These are phyloP conservation scores for Araneus ventricosus DNA, from an alignment of 1,140 invertebrate genomes.

Conservation along the genomic window DNA sequence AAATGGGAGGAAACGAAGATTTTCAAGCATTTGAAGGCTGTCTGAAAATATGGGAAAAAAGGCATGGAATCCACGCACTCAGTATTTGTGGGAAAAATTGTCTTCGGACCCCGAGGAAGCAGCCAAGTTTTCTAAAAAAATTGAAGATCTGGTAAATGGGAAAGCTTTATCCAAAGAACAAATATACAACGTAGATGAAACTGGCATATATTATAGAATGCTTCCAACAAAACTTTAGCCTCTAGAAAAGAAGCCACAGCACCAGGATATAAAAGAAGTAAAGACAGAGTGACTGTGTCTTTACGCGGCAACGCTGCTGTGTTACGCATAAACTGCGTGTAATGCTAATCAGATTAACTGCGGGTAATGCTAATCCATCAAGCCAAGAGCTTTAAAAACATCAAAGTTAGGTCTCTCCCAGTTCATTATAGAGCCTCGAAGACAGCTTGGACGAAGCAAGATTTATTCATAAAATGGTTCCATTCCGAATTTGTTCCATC, in stretches of 20 bases:
- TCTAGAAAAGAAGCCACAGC: no score
- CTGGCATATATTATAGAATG: no score
- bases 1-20: no score
- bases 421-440: not conserved
- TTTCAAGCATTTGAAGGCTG: not conserved
- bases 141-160: not conserved
- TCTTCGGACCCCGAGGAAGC: not conserved
- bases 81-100: not conserved
- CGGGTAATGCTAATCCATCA: not conserved
- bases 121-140: not conserved
- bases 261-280: no score
- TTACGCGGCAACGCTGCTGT: not conserved
- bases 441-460: not conserved
- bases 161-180: no score
- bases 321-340: not conserved
- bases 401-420: no score
- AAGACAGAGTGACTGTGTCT: no score
- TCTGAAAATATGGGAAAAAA: not conserved
- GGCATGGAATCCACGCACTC: not conserved
- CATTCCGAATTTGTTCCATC: no score
- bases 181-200: no score
- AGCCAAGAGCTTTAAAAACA: conserved; percentile 2
- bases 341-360: not conserved
- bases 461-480: no score
- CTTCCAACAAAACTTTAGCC: not conserved